Base-by-base conservation (phyloP, 2,113 vertebrate species). In the Epinephelus cyanopodus region DNA sequence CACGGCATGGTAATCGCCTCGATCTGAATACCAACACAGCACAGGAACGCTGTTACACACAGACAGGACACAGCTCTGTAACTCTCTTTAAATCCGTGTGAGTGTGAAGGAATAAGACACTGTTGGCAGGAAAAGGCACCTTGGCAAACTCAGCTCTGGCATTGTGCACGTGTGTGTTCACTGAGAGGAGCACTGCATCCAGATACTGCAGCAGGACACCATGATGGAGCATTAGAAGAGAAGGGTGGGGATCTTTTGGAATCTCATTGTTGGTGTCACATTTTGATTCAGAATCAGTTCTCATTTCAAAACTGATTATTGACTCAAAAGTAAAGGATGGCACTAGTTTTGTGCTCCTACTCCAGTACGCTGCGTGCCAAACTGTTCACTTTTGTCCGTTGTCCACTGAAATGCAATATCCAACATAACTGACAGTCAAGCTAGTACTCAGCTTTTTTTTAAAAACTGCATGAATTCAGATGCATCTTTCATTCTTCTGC, bases 21-120 rank as follows among this genome's bases (percentile, higher is more conserved):
- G 13, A 23, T 50, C 66, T 62, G 75, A 87, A 85, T 81, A 63
- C 60, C 70, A 68, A 61, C 80, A 65, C 33, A 15, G 67, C 45
- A 21, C 79, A 74, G 74, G 73, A 80, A 63, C 15, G 53, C 50
- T 62, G 62, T 50, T 64, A 37, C 50, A 47, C 54, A 19, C 25
- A 21, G 19, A 74, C 67, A n/a, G 52, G 45, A 60, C 27, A 18
- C 52, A 42, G 64, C 48, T 81, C 62, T 68, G 52, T 45, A 37
- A 19, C 25, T 61, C 29, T 18, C 23, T 56, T 53, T 58, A 57
- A 48, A 17, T 72, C 7, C 50, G 9, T 70, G 58, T 53, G 83
- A 25, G 68, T 73, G 17, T 61, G 70, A 58, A 47, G 83, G 77
- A 83, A 68, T 72, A 76, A 48, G 69, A 81, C 13, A 25, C 68